Evolutionary conservation across 2,797 vertebrate species (phyloP).

Genomic region (Bradypodion pumilum): DNA sequence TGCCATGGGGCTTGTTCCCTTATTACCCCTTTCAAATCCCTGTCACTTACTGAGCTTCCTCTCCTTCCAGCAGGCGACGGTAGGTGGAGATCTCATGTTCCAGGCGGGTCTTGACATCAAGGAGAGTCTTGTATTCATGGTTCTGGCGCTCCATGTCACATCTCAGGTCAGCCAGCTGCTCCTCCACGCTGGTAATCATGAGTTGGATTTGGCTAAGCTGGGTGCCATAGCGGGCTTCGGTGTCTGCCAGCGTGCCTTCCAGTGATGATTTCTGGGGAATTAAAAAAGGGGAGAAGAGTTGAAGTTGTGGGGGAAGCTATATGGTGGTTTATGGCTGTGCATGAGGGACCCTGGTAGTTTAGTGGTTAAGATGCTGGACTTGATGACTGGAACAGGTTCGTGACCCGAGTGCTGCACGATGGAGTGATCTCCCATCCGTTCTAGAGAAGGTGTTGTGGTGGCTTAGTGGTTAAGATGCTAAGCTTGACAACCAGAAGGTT

Average conservation of each 20-base stretch:
- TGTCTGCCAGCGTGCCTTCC: constrained; percentile 87
- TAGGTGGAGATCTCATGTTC: constrained; percentile 85
- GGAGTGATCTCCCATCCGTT: no score
- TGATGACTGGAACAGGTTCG: no score
- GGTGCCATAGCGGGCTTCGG: constrained; percentile 82
- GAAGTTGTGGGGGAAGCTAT: not conserved
- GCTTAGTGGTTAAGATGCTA: no score
- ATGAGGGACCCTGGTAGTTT: no score
- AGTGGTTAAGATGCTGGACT: no score
- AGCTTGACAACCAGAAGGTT: no score
- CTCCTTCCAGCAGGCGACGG: constrained; percentile 76
- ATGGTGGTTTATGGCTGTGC: no score
- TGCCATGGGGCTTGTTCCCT: not conserved
- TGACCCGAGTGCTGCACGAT: no score
- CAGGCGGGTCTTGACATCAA: constrained; percentile 86
- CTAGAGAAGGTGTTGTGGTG: no score
- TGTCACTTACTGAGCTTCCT: constrained; percentile 62
- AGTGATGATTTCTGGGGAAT: constrained; percentile 83
- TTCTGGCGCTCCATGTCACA: constrained; percentile 81
- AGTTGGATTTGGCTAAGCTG: constrained; percentile 83
- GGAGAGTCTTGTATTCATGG: constrained; percentile 81
- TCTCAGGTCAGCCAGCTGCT: constrained; percentile 79
- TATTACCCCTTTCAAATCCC: not conserved
- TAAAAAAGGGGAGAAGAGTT: accelerated
- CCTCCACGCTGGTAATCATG: constrained; percentile 76